phyloP scores from a whole-genome alignment of 2,888 invertebrate genomes.

The Drosophila emarginata region DNA sequence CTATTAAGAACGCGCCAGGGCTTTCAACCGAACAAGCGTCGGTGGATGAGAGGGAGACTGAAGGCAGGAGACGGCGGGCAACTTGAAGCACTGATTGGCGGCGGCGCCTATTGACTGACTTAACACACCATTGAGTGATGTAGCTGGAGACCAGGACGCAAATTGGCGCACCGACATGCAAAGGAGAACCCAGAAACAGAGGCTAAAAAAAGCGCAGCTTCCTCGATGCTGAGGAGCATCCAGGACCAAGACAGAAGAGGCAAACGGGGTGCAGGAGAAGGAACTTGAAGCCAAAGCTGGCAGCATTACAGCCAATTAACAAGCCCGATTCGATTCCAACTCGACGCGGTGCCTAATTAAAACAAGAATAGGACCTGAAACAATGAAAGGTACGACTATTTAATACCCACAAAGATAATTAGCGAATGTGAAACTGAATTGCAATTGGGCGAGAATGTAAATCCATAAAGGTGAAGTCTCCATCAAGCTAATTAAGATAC shows the following conservation, averaged over 20 bases:
- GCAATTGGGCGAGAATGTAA: neutral
- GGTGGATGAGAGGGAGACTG: neutral
- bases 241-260: neutral
- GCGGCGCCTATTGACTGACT: slow-evolving; percentile 77
- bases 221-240: neutral
- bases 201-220: slow-evolving; percentile 59
- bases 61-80: slow-evolving; percentile 22
- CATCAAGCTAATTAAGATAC: too few relatives aligned
- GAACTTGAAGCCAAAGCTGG: slow-evolving; percentile 55
- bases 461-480: neutral
- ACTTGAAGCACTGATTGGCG: slow-evolving; percentile 73
- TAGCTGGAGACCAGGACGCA: slow-evolving; percentile 49
- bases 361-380: slow-evolving; percentile 33
- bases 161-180: slow-evolving; percentile 63
- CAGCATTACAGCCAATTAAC: slow-evolving; percentile 69
- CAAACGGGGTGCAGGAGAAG: slow-evolving; percentile 45
- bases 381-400: slow-evolving; percentile 26
- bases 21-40: slow-evolving; percentile 21
- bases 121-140: slow-evolving; percentile 73
- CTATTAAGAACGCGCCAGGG: slow-evolving; percentile 72
- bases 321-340: slow-evolving; percentile 35
- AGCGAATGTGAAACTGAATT: neutral
- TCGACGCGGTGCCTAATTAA: slow-evolving; percentile 61
- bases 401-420: neutral
- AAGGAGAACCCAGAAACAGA: slow-evolving; percentile 17